These are phyloP conservation scores for Naja naja DNA, from an alignment of 2,113 vertebrate species.

Conservation along the genomic window DNA sequence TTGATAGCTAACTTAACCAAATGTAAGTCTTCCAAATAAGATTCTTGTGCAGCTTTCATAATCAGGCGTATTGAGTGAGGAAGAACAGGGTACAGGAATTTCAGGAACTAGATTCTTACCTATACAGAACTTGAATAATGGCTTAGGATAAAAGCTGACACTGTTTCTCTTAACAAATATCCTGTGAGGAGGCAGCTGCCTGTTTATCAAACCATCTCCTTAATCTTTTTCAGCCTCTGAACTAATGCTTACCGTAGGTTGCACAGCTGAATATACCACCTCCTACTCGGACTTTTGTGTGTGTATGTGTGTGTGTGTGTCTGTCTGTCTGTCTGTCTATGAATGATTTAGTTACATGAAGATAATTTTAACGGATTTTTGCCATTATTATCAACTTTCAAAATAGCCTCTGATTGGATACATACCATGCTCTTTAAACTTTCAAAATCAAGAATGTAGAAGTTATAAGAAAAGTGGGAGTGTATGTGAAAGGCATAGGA, in stretches of 20 bases:
- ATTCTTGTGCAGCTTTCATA: not conserved
- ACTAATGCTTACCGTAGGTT: not conserved
- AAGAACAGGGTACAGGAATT: not conserved
- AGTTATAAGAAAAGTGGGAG: not conserved
- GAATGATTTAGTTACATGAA: not conserved
- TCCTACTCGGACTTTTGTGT: not conserved
- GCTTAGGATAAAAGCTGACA: not conserved
- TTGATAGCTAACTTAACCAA: not conserved
- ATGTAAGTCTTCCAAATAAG: not conserved
- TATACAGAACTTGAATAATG: not conserved
- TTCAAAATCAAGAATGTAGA: not conserved
- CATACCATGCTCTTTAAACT: not conserved
- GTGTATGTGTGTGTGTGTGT: not conserved
- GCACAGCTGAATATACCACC: not conserved
- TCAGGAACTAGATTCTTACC: not conserved
- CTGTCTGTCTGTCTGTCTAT: too few relatives aligned
- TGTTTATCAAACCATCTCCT: not conserved
- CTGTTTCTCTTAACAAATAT: not conserved
- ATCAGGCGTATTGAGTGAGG: not conserved
- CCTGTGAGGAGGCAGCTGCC: not conserved
- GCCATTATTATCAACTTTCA: not conserved
- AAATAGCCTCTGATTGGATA: not conserved
- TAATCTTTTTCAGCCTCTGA: not conserved
- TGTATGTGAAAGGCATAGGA: not conserved
- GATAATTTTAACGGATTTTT: not conserved